phyloP scores from a whole-genome alignment of 2,888 invertebrate genomes.

The Aethes cnicana region DNA sequence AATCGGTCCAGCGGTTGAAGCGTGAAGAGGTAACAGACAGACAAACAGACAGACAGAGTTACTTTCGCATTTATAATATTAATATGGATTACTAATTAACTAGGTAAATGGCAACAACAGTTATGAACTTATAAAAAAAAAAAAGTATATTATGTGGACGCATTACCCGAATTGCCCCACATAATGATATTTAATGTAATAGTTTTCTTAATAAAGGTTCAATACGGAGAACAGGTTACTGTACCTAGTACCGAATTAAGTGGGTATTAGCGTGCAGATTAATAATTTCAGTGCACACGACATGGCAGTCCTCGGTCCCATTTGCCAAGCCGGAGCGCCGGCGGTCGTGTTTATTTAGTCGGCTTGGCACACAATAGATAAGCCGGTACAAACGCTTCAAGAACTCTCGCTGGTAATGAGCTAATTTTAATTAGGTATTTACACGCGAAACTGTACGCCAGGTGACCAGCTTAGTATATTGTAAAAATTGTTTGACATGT shows the following conservation, averaged over 20 bases:
- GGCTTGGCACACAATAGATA: conserved; percentile 12
- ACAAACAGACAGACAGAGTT: too few species aligned
- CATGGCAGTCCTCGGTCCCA: conserved; percentile 13
- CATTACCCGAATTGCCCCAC: too few species aligned
- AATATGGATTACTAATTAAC: too few species aligned
- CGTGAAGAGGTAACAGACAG: too few species aligned
- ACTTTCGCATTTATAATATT: too few species aligned
- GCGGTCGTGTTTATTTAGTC: conserved; percentile 23
- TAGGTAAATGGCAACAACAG: too few species aligned
- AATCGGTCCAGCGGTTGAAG: too few species aligned
- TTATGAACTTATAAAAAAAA: too few species aligned
- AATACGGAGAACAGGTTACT: too few species aligned
- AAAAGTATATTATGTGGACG: too few species aligned
- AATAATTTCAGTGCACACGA: conserved; percentile 14
- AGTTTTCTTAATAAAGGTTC: too few species aligned
- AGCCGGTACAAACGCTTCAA: conserved; percentile 10
- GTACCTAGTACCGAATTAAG: not conserved
- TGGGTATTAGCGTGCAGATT: not conserved
- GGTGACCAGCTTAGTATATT: conserved; percentile 4
- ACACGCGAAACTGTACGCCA: conserved; percentile 12
- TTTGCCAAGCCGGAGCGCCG: conserved; percentile 26
- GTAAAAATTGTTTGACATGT: conserved; percentile 5
- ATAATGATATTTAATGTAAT: too few species aligned
- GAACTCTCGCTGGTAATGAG: conserved; percentile 21
- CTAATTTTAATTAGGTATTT: conserved; percentile 30